These are phyloP conservation scores for Lamprotornis superbus DNA, from an alignment of 2,113 vertebrate genomes.

Conservation along the genomic window DNA sequence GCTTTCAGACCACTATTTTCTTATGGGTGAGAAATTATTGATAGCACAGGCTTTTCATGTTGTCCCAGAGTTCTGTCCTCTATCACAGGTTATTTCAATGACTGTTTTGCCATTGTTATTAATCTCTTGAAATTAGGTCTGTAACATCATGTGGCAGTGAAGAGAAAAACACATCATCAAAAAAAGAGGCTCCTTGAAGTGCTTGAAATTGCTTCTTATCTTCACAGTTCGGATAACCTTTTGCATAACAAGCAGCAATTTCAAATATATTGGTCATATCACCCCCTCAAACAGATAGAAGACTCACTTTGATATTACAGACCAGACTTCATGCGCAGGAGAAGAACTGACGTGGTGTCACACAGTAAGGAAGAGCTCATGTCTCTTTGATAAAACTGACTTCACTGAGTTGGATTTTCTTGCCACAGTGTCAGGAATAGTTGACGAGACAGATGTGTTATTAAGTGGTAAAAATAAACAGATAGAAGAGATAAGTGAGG, in stretches of 20 bases:
- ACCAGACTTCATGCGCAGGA: not conserved
- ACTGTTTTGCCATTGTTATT: not conserved
- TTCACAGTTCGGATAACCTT: slow-evolving; percentile 45
- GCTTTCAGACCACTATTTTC: not conserved
- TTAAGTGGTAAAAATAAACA: slow-evolving; percentile 58
- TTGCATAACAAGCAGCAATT: not conserved
- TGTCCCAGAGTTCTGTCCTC: not conserved
- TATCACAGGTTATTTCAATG: not conserved
- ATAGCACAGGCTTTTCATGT: not conserved
- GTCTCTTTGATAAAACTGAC: slow-evolving; percentile 30
- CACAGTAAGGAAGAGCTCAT: not conserved
- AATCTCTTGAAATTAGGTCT: not conserved
- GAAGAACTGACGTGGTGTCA: not conserved
- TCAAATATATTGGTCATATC: not conserved
- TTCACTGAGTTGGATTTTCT: not conserved
- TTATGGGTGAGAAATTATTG: not conserved
- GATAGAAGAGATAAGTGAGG: slow-evolving; percentile 27
- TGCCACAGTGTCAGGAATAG: slow-evolving; percentile 8
- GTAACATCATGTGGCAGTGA: not conserved
- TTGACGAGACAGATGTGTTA: slow-evolving; percentile 14
- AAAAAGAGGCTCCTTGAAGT: not conserved
- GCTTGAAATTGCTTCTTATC: slow-evolving; percentile 4
- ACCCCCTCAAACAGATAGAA: not conserved
- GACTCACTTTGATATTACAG: slow-evolving; percentile 1
- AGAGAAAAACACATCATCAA: not conserved